Evolutionary conservation across 2,888 invertebrate genomes (phyloP).

Genomic region (Trichopria drosophilae): DNA sequence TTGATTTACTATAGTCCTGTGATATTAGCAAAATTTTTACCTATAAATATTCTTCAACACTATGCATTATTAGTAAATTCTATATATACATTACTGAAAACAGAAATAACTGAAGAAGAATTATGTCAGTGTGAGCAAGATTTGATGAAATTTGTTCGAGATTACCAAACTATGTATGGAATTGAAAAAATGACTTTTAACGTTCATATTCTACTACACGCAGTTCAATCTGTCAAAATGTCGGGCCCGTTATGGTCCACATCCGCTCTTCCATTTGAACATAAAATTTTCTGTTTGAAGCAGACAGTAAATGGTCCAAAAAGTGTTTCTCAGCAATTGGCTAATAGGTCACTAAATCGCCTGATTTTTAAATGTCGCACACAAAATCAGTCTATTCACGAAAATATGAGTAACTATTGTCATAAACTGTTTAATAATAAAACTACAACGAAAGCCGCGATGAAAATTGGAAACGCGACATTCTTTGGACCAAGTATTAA

Average conservation of each 20-base stretch:
- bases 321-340: constrained; percentile 21
- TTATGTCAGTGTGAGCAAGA: constrained; percentile 28
- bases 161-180: constrained; percentile 28
- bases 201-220: constrained; percentile 28
- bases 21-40: constrained; percentile 8
- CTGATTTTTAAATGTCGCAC: no score
- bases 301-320: constrained; percentile 14
- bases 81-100: constrained; percentile 16
- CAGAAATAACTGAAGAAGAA: constrained; percentile 27
- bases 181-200: constrained; percentile 32
- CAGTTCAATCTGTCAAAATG: constrained; percentile 23
- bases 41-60: constrained; percentile 13
- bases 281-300: constrained; percentile 14
- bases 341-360: no score
- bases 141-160: constrained; percentile 24
- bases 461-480: not conserved
- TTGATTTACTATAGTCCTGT: constrained; percentile 16
- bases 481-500: constrained; percentile 1
- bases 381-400: no score
- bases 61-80: constrained; percentile 10
- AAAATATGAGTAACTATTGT: not conserved
- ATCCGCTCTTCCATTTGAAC: constrained; percentile 33
- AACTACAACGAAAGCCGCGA: not conserved
- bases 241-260: constrained; percentile 32
- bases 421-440: not conserved